Base-by-base conservation (phyloP, 2,888 invertebrate genomes). In the Troides aeacus region DNA sequence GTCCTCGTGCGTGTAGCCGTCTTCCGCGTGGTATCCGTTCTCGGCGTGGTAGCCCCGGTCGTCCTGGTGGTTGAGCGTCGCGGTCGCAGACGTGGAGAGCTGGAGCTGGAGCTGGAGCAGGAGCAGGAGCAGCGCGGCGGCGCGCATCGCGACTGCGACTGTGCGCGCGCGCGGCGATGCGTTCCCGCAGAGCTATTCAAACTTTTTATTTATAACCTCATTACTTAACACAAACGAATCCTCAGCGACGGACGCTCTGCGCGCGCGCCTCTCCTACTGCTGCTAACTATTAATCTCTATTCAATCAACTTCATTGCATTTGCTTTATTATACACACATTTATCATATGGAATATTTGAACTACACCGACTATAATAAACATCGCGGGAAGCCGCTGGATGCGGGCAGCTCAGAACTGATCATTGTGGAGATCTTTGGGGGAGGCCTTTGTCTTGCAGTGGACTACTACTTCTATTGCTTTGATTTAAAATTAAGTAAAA, bases 131-230 rank as follows among this genome's bases (percentile, higher is more conserved):
- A 84, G 86, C 85, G 84, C 84, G 83, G 88, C 85, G 88, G 88
- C 88, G 84, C 90, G 90, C 91, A 91, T 91, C 84, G 79, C 88
- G 89, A 90, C 92, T 90, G 90, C 81, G 84, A 74, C 78, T 77
- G 79, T 81, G 77, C 77, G 71, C 68, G 50, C 72, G 76, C 78
- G 78, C 82, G 80, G 80, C 78, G 80, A 88, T 90, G 90, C 90
- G 90, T 82, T 86, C 84, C 81, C 76, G 76, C 88, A 83, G 79
- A 71, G 87, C 74, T 84, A 77, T 78, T 79, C 87, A 86, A 89
- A 89, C 83, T 85, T 84, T 79, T 78, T 74, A 68, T 70, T 80
- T 64, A 62, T 64, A 57, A 42, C 2, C 10, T 64, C 12, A 30
- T 56, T 17, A n/a, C n/a, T 64, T 53, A 12, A 36, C 50, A 62